Evolutionary conservation across 2,113 vertebrate species (phyloP), one percentile per base, ranked within the genome.

Genomic region (Gymnarchus niloticus): DNA sequence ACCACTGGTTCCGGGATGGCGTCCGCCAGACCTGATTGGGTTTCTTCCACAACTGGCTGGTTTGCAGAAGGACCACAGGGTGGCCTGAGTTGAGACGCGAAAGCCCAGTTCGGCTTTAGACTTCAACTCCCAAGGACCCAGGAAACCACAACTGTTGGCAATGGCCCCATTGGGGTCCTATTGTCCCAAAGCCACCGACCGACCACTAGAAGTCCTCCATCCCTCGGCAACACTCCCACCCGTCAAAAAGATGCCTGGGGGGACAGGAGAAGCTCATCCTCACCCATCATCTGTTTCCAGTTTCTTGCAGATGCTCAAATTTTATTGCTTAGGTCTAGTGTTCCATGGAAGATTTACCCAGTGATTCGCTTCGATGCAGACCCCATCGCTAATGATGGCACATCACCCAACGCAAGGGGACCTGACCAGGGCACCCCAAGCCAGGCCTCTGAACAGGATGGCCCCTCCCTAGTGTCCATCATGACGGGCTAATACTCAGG

Each of bases 321-420:
- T 95, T 94, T 95, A 95, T 93, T 94, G 94, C 92, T 89, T 90
- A 88, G 91, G 94, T 93, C 91, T 95, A 91, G 93, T 94, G 91
- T 95, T 95, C 95, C 94, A 95, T 94, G 94, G 94, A 93, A 93
- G 94, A 94, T 94, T 94, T 93, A 93, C 90, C 90, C 90, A 88
- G 92, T 86, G 92, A 92, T 94, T 94, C 92, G 88, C 88, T 92
- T 92, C 88, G 88, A 88, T 85, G 86, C 88, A 91, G 88, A 61
- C 91, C 90, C 85, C 89, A 87, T 87, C 89, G 91, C 92, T 93
- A 92, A 94, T 93, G 93, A 93, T 90, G 91, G 91, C 91, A 92
- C n/a, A n/a, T n/a, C n/a, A n/a, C n/a, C n/a, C n/a, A n/a, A n/a
- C n/a, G n/a, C n/a, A n/a, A n/a, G n/a, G n/a, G n/a, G n/a, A n/a